Percentiles rank a stretch among this genome's conserved stretches.
These are phyloP conservation scores for Perizoma affinitatum DNA, from an alignment of 2,888 invertebrate genomes.

Conservation along the genomic window DNA sequence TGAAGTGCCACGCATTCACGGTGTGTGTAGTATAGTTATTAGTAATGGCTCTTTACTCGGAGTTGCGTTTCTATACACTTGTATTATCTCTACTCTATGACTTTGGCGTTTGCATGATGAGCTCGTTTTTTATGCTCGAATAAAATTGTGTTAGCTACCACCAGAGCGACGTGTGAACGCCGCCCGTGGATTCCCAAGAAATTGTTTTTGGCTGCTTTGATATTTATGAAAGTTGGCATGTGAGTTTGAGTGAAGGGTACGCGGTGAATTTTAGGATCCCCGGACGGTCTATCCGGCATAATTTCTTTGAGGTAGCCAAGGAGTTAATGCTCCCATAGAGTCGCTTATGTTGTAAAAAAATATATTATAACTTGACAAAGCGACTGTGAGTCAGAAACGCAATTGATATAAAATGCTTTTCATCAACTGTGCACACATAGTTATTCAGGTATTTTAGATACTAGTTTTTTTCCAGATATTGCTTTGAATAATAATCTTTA, in stretches of 20 bases:
- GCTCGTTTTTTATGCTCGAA: slow-evolving; percentile 83
- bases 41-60: neutral
- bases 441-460: too few relatives aligned
- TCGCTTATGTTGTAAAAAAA: neutral
- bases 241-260: slow-evolving; percentile 72
- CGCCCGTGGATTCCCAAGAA: slow-evolving; percentile 67
- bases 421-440: too few relatives aligned
- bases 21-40: too few relatives aligned
- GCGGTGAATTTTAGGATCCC: slow-evolving; percentile 58
- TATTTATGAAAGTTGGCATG: slow-evolving; percentile 80
- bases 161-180: slow-evolving; percentile 72
- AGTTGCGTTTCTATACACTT: slow-evolving; percentile 19
- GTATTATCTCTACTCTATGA: slow-evolving; percentile 34
- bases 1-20: neutral
- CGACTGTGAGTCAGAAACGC: too few relatives aligned
- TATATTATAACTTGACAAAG: too few relatives aligned
- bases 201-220: slow-evolving; percentile 80
- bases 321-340: slow-evolving; percentile 4
- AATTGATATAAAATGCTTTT: too few relatives aligned
- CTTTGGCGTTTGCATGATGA: slow-evolving; percentile 84
- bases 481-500: too few relatives aligned
- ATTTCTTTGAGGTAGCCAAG: slow-evolving; percentile 44
- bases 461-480: too few relatives aligned
- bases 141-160: slow-evolving; percentile 82
- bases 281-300: slow-evolving; percentile 44